Evolutionary conservation across 2,797 vertebrate species (phyloP).

Genomic region (Crocodylus rhombifer): DNA sequence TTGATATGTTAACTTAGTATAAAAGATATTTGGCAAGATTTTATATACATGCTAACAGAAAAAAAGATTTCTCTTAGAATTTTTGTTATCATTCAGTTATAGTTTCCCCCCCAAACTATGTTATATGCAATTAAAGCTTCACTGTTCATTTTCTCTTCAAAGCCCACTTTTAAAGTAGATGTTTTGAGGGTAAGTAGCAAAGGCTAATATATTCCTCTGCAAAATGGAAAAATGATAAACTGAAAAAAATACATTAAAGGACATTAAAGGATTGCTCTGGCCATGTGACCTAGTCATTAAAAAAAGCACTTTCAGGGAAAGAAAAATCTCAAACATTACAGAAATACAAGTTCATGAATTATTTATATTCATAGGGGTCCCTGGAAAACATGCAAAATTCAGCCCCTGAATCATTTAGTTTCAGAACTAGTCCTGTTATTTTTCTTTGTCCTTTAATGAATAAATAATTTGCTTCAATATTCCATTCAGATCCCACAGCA

Average conservation of each 20-base stretch:
- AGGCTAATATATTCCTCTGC: constrained; percentile 77
- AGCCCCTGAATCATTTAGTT: constrained; percentile 62
- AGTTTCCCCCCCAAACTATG: not conserved
- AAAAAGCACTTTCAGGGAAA: constrained; percentile 65
- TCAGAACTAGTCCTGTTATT: constrained; percentile 64
- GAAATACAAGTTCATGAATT: constrained; percentile 77
- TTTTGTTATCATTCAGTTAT: constrained; percentile 31
- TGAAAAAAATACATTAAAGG: constrained; percentile 69
- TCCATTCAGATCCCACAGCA: constrained; percentile 29
- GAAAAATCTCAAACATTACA: constrained; percentile 60
- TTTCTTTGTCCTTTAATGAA: constrained; percentile 71
- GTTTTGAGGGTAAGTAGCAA: constrained; percentile 70
- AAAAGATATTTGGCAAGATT: not conserved
- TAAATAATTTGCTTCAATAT: constrained; percentile 60
- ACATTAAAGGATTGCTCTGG: constrained; percentile 72
- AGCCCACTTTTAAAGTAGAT: constrained; percentile 59
- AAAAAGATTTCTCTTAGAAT: constrained; percentile 26
- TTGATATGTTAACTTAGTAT: constrained; percentile 6
- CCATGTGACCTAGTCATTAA: constrained; percentile 71
- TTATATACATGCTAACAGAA: not conserved
- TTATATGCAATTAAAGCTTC: constrained; percentile 42
- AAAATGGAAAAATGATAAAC: constrained; percentile 79
- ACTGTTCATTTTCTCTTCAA: constrained; percentile 64
- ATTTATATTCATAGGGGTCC: constrained; percentile 70
- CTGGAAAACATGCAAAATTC: constrained; percentile 69